Conservation (phyloP, 2,888 invertebrate genomes). For the Calameuta pallipes region DNA sequence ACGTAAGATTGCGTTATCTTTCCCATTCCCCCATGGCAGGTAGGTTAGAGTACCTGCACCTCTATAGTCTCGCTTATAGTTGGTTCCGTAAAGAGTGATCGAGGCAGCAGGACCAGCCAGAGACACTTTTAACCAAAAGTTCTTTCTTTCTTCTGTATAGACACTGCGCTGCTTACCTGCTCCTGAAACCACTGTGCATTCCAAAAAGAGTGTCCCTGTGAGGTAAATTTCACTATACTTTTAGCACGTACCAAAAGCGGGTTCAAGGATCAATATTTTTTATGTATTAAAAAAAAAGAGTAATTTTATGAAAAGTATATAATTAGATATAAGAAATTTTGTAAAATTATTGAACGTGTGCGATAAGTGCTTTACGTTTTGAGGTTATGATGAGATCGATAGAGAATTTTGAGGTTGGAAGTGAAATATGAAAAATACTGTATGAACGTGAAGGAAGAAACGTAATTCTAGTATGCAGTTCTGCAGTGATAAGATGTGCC, state of each 20-base stretch:
- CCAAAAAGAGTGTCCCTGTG: not conserved
- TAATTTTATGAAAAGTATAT: not conserved
- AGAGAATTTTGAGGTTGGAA: not conserved
- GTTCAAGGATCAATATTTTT: not conserved
- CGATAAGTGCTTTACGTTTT: not conserved
- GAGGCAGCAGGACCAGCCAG: not conserved
- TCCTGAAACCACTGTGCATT: not conserved
- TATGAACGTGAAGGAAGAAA: not conserved
- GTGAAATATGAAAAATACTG: not conserved
- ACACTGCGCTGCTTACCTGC: not conserved
- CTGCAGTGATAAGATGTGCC: not conserved
- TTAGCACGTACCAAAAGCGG: not conserved
- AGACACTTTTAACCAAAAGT: not conserved
- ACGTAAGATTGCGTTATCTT: constrained; percentile 61
- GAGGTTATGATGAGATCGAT: not conserved
- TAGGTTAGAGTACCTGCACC: constrained; percentile 32
- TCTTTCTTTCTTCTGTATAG: not conserved
- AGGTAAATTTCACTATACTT: not conserved
- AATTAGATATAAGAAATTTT: too few species aligned
- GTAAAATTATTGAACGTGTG: not conserved
- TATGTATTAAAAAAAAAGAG: not conserved
- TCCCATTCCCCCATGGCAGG: constrained; percentile 48
- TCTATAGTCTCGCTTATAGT: not conserved
- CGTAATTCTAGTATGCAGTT: not conserved
- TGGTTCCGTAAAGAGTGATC: constrained; percentile 2